Conservation (phyloP, 1,140 invertebrate species). For the Oreohelix idahoensis region DNA sequence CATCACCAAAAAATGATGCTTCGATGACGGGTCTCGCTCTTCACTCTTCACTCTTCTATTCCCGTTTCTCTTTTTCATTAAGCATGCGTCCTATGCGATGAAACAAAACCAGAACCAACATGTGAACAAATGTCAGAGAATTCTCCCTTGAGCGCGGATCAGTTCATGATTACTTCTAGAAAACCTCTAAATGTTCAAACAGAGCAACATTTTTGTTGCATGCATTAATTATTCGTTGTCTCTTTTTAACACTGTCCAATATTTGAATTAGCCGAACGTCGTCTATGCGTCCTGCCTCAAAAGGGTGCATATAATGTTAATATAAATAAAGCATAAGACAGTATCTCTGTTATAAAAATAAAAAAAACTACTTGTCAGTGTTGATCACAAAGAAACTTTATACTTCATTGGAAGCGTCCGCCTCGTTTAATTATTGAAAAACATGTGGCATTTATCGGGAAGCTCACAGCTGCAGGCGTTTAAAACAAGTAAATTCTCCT, state of each 20-base stretch:
- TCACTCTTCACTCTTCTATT: no score
- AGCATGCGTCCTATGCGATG: no score
- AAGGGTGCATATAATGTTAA: not conserved
- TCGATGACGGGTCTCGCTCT: no score
- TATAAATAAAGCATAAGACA: not conserved
- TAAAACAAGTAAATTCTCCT: not conserved
- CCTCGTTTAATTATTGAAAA: not conserved
- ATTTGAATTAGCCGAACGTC: not conserved
- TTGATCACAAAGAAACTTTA: slow-evolving; percentile 9
- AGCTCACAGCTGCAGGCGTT: not conserved
- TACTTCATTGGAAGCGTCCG: not conserved
- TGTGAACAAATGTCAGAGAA: not conserved
- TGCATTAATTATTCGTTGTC: not conserved
- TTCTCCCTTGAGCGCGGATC: not conserved
- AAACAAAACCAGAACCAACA: no score
- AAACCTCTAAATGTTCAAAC: not conserved
- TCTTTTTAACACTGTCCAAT: not conserved
- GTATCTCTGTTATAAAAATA: not conserved
- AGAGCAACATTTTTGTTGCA: not conserved
- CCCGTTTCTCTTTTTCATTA: no score
- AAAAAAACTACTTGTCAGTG: not conserved
- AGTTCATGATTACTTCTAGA: slow-evolving; percentile 1
- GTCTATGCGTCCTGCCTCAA: not conserved
- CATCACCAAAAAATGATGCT: no score
- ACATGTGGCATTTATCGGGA: not conserved